phyloP scores from a whole-genome alignment of 2,888 invertebrate species.

The Steinernema hermaphroditum region DNA sequence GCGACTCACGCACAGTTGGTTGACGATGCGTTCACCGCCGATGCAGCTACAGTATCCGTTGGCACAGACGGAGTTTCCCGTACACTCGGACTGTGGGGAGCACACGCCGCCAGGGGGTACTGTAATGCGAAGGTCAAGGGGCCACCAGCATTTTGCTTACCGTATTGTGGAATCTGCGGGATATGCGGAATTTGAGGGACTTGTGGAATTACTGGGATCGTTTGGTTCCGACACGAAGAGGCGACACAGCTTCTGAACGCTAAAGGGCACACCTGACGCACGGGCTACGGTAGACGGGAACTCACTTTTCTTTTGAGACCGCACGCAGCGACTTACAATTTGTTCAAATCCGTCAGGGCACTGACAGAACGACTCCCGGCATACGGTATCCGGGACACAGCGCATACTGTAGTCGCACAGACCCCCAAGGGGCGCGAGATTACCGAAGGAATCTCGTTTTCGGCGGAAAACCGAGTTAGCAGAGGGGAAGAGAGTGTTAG shows the following conservation, averaged over 20 bases:
- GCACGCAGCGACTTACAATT: slow-evolving; percentile 1
- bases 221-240: not conserved
- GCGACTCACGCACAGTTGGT: slow-evolving; percentile 50
- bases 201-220: not conserved
- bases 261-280: not conserved
- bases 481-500: slow-evolving; percentile 4
- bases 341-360: slow-evolving; percentile 7
- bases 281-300: not conserved
- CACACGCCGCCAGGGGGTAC: slow-evolving; percentile 20
- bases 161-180: not conserved
- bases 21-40: slow-evolving; percentile 58
- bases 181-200: not conserved
- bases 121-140: not conserved
- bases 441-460: not conserved
- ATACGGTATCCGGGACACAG: slow-evolving; percentile 7
- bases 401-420: slow-evolving; percentile 2
- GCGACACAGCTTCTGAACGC: slow-evolving; percentile 13
- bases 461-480: slow-evolving; percentile 1
- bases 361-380: slow-evolving; percentile 10
- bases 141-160: not conserved
- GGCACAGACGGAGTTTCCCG: slow-evolving; percentile 64
- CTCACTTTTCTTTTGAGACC: not conserved
- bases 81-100: slow-evolving; percentile 36
- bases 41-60: slow-evolving; percentile 64
- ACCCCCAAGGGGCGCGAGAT: slow-evolving; percentile 16